phyloP scores from a whole-genome alignment of 2,797 vertebrate genomes.

The Neostethus bicornis region DNA sequence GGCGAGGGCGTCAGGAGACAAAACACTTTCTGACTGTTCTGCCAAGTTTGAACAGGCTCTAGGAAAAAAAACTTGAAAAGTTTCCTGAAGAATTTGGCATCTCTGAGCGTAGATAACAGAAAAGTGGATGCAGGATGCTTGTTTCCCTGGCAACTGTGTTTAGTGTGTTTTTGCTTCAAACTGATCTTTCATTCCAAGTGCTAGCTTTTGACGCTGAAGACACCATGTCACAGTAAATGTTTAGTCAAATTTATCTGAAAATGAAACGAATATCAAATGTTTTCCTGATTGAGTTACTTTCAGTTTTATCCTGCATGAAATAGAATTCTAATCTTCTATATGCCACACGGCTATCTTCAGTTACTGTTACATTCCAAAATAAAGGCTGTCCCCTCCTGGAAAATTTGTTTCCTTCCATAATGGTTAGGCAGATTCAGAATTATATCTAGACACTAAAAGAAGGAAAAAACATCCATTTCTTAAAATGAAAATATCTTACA shows the following conservation, averaged over 20 bases:
- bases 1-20: constrained; percentile 11
- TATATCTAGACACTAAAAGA: constrained; percentile 1
- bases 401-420: constrained; percentile 18
- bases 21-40: constrained; percentile 9
- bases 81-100: constrained; percentile 53
- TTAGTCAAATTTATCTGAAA: constrained; percentile 24
- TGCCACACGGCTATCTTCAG: constrained; percentile 4
- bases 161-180: constrained; percentile 49
- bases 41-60: constrained; percentile 4
- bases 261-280: constrained; percentile 24
- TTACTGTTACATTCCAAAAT: constrained; percentile 32
- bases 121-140: constrained; percentile 48
- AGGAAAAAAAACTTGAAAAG: constrained; percentile 50
- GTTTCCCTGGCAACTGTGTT: constrained; percentile 72
- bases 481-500: constrained; percentile 1
- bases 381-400: constrained; percentile 35
- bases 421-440: constrained; percentile 24
- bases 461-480: background rate
- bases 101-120: constrained; percentile 50
- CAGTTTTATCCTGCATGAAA: too few relatives aligned
- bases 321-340: too few relatives aligned
- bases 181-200: constrained; percentile 41
- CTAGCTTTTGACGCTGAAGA: constrained; percentile 34
- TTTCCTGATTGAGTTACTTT: too few relatives aligned
- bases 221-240: constrained; percentile 26